Base-by-base conservation (phyloP, 2,113 vertebrate species). In the Otis tarda region DNA sequence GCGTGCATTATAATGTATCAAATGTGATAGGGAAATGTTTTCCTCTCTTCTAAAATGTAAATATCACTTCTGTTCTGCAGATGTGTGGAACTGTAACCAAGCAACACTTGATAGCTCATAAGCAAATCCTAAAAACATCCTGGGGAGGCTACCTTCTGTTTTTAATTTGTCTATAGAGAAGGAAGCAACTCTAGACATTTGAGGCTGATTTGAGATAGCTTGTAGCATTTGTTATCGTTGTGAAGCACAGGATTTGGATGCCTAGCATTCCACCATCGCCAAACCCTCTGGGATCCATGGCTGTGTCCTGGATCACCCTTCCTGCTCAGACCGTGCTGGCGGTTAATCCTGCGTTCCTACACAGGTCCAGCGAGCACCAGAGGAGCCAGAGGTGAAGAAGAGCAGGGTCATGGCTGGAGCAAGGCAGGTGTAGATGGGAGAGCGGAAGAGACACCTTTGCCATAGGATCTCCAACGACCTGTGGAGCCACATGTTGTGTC, bases 271-370 rank as follows among this genome's bases (percentile, higher is more conserved):
- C 87, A 67, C 21, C 60, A 41, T 25, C 41, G 53, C 80, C 60
- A 63, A 77, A 70, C 17, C 31, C 81, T 49, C 8, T 17, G 47
- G 47, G 52, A 81, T 25, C 27, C 77, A 39, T 45, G 63, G 41
- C 65, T 89, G 60, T 89, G 69, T 74, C 83, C 83, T 87, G 41
- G 80, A 93, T 93, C 83, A 95, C 64, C 69, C 68, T 80, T 80
- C 24, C 89, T 78, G 37, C 64, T 87, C 60, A 31, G 55, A 10
- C 37, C 14, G 28, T 77, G 56, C n/a, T 45, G 22, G 41, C 1
- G 15, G 39, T 73, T 92, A 60, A 88, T 64, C 35, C 37, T 37
- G 37, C 2, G 23, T 25, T 83, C 59, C 35, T 50, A 0, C 0
- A 0, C 0, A 3, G 30, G 12, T 67, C n/a, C 37, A 61, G 33